Evolutionary conservation across 2,113 vertebrate species (phyloP).

Genomic region (Heliornis fulica): DNA sequence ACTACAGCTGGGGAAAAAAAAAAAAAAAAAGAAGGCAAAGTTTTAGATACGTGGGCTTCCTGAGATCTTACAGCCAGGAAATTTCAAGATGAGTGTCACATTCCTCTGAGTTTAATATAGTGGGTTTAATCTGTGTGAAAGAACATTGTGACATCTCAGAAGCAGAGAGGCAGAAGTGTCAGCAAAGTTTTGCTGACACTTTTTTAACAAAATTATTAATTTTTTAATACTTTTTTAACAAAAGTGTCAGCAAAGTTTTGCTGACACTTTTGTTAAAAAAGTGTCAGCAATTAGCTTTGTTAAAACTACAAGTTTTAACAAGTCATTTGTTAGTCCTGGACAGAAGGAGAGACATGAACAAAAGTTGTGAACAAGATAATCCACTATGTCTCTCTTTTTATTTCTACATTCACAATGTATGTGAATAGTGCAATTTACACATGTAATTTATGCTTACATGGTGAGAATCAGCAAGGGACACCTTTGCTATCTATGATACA

Average conservation of each 20-base stretch:
- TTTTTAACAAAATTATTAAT: too few species aligned
- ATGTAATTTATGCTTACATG: not conserved
- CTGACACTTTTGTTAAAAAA: too few species aligned
- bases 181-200: too few species aligned
- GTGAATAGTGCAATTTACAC: not conserved
- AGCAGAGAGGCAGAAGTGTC: not conserved
- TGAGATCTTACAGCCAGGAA: not conserved
- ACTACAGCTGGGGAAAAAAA: not conserved
- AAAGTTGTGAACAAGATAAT: not conserved
- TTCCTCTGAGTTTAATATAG: not conserved
- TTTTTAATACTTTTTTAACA: too few species aligned
- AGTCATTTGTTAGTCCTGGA: not conserved
- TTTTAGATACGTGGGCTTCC: not conserved
- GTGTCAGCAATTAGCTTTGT: not conserved
- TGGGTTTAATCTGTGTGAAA: not conserved
- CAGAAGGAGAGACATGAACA: not conserved
- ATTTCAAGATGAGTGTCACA: not conserved
- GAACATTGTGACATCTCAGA: rapidly evolving
- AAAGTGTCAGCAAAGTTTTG: not conserved
- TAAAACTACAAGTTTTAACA: too few species aligned
- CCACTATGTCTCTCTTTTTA: not conserved
- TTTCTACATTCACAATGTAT: not conserved
- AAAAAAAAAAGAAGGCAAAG: not conserved
- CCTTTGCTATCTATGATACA: not conserved
- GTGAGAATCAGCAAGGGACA: not conserved